These are phyloP conservation scores for Rhynchotus rufescens DNA, from an alignment of 2,797 vertebrate species.

Conservation along the genomic window DNA sequence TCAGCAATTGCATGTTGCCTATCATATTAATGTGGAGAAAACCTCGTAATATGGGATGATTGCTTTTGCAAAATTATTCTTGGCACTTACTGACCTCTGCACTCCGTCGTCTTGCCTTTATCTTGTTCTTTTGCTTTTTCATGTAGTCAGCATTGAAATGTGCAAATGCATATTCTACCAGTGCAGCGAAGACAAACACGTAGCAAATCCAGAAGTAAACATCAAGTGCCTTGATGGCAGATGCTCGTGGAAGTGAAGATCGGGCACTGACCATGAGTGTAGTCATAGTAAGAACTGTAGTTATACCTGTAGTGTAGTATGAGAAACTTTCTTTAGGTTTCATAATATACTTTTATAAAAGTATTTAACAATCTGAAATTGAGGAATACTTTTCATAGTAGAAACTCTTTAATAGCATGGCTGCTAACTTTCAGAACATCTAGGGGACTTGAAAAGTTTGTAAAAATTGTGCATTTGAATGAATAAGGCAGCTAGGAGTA, in stretches of 20 bases:
- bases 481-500: neutral
- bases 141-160: slow-evolving; percentile 98
- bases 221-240: slow-evolving; percentile 95
- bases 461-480: neutral
- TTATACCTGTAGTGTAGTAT: slow-evolving; percentile 87
- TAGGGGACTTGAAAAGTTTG: neutral
- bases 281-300: slow-evolving; percentile 98
- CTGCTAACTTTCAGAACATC: neutral
- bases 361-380: neutral
- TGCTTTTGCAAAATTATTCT: neutral
- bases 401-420: neutral
- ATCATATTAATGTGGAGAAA: neutral
- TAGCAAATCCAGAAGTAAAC: slow-evolving; percentile 99
- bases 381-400: neutral
- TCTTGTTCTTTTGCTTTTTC: slow-evolving; percentile 94
- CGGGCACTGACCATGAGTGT: slow-evolving; percentile 97
- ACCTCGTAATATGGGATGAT: neutral
- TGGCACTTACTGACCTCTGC: slow-evolving; percentile 84
- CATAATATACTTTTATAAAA: neutral
- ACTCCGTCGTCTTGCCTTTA: slow-evolving; percentile 86
- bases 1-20: neutral
- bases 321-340: neutral
- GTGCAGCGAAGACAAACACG: slow-evolving; percentile 95
- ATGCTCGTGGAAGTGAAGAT: slow-evolving; percentile 93
- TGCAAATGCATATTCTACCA: slow-evolving; percentile 97